Evolutionary conservation across 1,140 invertebrate genomes (phyloP).

Genomic region (Samia ricini): DNA sequence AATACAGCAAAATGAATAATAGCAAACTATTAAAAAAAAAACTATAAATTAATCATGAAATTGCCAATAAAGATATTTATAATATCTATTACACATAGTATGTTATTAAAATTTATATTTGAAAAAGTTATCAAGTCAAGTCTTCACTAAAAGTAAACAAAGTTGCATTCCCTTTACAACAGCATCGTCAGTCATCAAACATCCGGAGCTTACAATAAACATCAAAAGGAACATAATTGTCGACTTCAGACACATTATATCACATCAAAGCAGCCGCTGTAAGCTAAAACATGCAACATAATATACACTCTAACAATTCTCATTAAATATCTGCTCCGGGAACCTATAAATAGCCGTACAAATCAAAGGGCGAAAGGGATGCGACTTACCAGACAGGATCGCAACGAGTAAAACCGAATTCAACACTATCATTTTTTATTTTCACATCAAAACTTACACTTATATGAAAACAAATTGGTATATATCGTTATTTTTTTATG

Average conservation of each 20-base stretch:
- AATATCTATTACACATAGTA: no score
- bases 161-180: neutral
- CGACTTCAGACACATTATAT: constrained; percentile 24
- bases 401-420: constrained; percentile 48
- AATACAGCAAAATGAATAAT: no score
- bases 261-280: constrained; percentile 47
- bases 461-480: neutral
- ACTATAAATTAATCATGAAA: no score
- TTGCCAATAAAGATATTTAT: no score
- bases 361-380: constrained; percentile 51
- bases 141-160: neutral
- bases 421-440: constrained; percentile 48
- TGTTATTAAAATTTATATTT: no score
- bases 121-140: no score
- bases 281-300: constrained; percentile 50
- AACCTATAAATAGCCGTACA: constrained; percentile 63
- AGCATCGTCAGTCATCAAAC: constrained; percentile 12
- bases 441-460: constrained; percentile 36
- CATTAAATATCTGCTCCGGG: constrained; percentile 56
- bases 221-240: constrained; percentile 24
- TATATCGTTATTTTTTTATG: neutral
- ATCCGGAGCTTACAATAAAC: constrained; percentile 26
- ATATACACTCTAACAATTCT: constrained; percentile 57
- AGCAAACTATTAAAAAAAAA: no score
- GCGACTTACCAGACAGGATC: constrained; percentile 61